phyloP scores from a whole-genome alignment of 2,797 vertebrate species.

The Leucoraja ocellata region DNA sequence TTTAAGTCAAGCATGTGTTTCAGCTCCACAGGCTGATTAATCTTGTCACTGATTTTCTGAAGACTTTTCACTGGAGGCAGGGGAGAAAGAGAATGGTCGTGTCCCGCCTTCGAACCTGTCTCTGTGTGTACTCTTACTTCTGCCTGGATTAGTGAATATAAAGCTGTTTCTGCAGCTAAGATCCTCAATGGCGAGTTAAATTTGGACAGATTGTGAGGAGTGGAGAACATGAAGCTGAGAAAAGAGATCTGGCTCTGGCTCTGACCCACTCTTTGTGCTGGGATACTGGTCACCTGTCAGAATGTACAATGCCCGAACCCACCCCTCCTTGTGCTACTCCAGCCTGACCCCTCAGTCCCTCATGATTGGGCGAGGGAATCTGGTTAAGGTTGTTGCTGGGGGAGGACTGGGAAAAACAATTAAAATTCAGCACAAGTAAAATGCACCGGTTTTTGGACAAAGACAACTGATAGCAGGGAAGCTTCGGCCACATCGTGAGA shows the following conservation, averaged over 20 bases:
- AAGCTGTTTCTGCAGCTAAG: constrained; percentile 64
- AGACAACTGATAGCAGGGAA: constrained; percentile 41
- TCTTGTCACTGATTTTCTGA: constrained; percentile 50
- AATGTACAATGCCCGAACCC: constrained; percentile 51
- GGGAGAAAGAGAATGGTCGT: constrained; percentile 47
- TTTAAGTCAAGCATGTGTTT: constrained; percentile 65
- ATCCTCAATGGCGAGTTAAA: constrained; percentile 62
- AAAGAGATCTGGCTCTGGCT: constrained; percentile 57
- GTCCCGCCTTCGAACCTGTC: constrained; percentile 54
- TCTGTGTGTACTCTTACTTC: constrained; percentile 59
- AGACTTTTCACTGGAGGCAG: constrained; percentile 49
- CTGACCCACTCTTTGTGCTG: constrained; percentile 66
- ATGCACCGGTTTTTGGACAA: constrained; percentile 44
- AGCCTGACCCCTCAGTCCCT: constrained; percentile 49
- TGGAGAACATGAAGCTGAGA: constrained; percentile 65
- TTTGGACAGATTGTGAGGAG: constrained; percentile 71
- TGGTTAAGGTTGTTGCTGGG: constrained; percentile 53
- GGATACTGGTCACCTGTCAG: constrained; percentile 67
- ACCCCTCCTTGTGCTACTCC: constrained; percentile 46
- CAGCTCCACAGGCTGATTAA: constrained; percentile 58
- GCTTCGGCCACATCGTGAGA: constrained; percentile 41
- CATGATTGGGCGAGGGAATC: constrained; percentile 51
- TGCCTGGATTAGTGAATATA: constrained; percentile 66
- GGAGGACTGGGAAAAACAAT: constrained; percentile 51
- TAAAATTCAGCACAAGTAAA: constrained; percentile 48